A percentile compares a stretch with the other conserved stretches of the same genome.
Evolutionary conservation across 2,888 invertebrate genomes (phyloP).

Genomic region (Nomada hirtipes): DNA sequence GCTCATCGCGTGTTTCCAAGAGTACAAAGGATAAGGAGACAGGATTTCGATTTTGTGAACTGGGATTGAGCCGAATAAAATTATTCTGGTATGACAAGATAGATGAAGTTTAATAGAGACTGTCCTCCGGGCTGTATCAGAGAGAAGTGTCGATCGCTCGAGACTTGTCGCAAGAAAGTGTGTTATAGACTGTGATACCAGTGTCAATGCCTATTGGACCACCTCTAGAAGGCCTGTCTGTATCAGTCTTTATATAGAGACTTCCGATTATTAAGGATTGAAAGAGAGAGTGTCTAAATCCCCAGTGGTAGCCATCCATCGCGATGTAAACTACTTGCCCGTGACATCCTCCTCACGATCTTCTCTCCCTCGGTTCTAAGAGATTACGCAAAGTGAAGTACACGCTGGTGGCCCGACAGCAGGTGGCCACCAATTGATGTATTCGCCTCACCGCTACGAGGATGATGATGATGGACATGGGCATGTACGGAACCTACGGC

Average conservation of each 20-base stretch:
- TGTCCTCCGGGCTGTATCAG: too few relatives aligned
- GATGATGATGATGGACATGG: conserved; percentile 94
- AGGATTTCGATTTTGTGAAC: neutral
- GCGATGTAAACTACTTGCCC: conserved; percentile 26
- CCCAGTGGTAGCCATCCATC: neutral
- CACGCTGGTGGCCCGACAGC: conserved; percentile 32
- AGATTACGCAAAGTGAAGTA: conserved; percentile 20
- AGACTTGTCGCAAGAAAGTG: conserved; percentile 8
- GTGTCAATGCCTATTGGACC: conserved; percentile 14
- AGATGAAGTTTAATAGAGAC: neutral
- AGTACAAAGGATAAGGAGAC: neutral
- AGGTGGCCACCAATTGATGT: conserved; percentile 75
- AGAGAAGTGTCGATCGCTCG: neutral
- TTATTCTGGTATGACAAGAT: too few relatives aligned
- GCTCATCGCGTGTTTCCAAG: conserved; percentile 4
- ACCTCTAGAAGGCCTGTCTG: too few relatives aligned
- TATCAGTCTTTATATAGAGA: neutral
- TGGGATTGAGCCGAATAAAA: neutral
- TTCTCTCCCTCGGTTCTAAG: neutral
- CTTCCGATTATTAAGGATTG: neutral
- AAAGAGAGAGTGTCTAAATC: neutral
- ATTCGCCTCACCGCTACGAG: conserved; percentile 75
- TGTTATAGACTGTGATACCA: conserved; percentile 34
- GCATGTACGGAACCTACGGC: conserved; percentile 88
- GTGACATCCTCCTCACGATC: neutral